These are phyloP conservation scores for Onychomys arenicola DNA, from an alignment of 2,797 vertebrate genomes.

Conservation along the genomic window DNA sequence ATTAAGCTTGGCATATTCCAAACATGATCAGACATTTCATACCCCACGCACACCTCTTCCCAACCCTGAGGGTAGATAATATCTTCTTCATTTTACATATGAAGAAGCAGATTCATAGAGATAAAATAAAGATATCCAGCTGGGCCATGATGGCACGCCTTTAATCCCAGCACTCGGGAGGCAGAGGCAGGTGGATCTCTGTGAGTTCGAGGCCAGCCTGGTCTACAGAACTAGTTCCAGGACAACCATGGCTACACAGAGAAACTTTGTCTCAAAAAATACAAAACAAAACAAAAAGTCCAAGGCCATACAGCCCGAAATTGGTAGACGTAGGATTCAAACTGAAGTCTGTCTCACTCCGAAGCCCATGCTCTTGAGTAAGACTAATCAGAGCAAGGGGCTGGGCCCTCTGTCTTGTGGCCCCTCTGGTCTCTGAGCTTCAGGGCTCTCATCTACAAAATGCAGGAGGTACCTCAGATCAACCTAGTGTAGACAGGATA, in stretches of 20 bases:
- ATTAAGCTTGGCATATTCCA: not conserved
- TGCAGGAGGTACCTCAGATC: not conserved
- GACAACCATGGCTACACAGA: not conserved
- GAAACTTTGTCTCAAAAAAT: not conserved
- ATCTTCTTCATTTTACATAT: not conserved
- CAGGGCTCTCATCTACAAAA: slow-evolving; percentile 10
- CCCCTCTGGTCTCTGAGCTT: slow-evolving; percentile 26
- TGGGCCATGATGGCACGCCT: not conserved
- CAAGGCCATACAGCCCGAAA: slow-evolving; percentile 1
- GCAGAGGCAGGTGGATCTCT: not conserved
- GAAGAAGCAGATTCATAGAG: slow-evolving; percentile 44
- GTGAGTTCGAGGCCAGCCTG: not conserved
- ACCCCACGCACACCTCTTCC: not conserved
- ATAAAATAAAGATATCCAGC: not conserved
- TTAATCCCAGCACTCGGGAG: not conserved
- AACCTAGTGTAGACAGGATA: not conserved
- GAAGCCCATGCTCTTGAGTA: not conserved
- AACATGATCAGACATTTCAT: not conserved
- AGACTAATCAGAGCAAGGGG: not conserved
- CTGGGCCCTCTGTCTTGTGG: not conserved
- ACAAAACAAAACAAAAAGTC: not conserved
- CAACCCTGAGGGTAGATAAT: not conserved
- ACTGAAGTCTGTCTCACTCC: not conserved
- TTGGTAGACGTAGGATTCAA: not conserved
- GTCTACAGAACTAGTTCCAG: not conserved